A percentile compares a stretch with the other conserved stretches of the same genome.
These are phyloP conservation scores for Gymnocheta viridis DNA, from an alignment of 2,888 invertebrate species.

Conservation along the genomic window DNA sequence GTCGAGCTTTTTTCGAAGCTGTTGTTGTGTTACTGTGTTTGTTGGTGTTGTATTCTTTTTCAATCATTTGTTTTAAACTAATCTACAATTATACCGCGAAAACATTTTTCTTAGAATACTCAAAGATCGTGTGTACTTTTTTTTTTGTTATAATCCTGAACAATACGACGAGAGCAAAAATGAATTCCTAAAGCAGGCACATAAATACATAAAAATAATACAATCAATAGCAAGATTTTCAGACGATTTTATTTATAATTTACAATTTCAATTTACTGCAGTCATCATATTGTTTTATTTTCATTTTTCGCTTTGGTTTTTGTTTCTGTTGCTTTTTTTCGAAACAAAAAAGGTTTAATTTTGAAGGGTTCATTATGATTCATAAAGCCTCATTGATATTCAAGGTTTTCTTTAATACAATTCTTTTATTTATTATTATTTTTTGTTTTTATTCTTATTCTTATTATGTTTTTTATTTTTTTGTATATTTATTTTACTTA, in stretches of 20 bases:
- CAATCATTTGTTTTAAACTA: constrained; percentile 60
- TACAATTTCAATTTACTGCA: constrained; percentile 63
- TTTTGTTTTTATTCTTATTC: constrained; percentile 28
- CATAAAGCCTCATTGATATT: constrained; percentile 67
- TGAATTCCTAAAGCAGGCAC: constrained; percentile 36
- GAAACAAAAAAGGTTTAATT: constrained; percentile 58
- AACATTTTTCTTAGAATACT: constrained; percentile 59
- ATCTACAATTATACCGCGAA: constrained; percentile 60
- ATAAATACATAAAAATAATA: constrained; percentile 48
- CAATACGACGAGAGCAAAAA: constrained; percentile 42
- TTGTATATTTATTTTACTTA: constrained; percentile 29
- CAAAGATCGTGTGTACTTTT: constrained; percentile 46
- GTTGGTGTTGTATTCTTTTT: constrained; percentile 35
- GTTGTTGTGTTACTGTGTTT: constrained; percentile 1
- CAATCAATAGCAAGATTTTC: constrained; percentile 63
- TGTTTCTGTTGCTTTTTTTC: constrained; percentile 28
- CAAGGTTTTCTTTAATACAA: constrained; percentile 65
- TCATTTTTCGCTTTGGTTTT: constrained; percentile 30
- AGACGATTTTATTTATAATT: constrained; percentile 63
- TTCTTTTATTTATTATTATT: constrained; percentile 61
- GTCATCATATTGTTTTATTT: constrained; percentile 60
- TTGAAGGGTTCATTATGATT: constrained; percentile 67
- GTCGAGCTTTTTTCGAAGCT: background rate
- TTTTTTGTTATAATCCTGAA: constrained; percentile 48
- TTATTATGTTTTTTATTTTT: background rate